A percentile compares a stretch with the other conserved stretches of the same genome.
phyloP scores from a whole-genome alignment of 2,797 vertebrate genomes.

The Mionectes olivaceus region DNA sequence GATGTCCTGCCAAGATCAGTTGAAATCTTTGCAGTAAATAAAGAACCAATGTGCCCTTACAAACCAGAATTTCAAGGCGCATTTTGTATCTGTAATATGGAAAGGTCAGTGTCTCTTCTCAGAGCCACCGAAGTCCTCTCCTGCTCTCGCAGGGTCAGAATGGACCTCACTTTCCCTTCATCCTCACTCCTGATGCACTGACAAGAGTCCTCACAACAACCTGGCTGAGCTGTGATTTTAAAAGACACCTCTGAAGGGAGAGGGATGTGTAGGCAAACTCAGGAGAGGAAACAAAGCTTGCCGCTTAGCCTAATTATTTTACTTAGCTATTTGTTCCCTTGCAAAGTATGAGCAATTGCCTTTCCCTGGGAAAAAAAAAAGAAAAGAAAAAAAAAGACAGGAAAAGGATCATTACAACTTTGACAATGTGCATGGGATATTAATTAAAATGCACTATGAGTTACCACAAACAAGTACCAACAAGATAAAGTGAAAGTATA shows the following conservation, averaged over 20 bases:
- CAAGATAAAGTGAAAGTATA: neutral
- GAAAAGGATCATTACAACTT: constrained; percentile 48
- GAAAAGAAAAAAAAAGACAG: neutral
- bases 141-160: constrained; percentile 57
- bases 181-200: constrained; percentile 32
- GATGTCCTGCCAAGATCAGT: constrained; percentile 91
- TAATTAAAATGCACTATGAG: constrained; percentile 21
- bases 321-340: constrained; percentile 23
- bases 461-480: neutral
- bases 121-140: constrained; percentile 62
- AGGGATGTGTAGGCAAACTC: constrained; percentile 20
- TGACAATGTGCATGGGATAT: constrained; percentile 22
- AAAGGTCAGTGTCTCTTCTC: constrained; percentile 70
- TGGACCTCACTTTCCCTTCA: constrained; percentile 58
- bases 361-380: neutral
- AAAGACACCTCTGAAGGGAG: constrained; percentile 40
- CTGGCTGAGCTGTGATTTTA: constrained; percentile 46
- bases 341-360: neutral
- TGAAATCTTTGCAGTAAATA: constrained; percentile 90
- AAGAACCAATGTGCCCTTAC: constrained; percentile 82
- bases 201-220: constrained; percentile 53
- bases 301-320: neutral
- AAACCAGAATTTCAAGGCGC: constrained; percentile 82
- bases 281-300: constrained; percentile 12
- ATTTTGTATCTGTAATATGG: constrained; percentile 77